Base-by-base conservation (phyloP, 1,140 invertebrate species). In the Zaprionus ornatus region DNA sequence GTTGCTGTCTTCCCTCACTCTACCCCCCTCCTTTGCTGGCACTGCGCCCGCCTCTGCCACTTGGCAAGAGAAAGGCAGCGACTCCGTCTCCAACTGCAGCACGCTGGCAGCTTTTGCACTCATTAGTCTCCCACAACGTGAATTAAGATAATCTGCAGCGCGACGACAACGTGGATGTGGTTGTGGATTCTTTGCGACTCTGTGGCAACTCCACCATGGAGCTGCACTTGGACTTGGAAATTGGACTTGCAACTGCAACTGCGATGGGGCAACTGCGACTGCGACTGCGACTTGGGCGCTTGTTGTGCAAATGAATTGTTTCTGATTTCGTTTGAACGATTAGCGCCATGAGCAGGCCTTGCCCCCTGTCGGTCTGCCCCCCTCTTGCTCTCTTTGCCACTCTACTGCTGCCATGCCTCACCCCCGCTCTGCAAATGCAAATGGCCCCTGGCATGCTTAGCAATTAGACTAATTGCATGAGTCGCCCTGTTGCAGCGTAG, bases 61-160 rank as follows among this genome's bases (percentile, higher is more conserved):
- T 29, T 32, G 29, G 19, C 52, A 27, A 82, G 82, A 86, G 82
- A 86, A 86, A 86, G 83, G 83, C 80, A 60, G 79, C 73, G 60
- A 45, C n/a, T 27, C n/a, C 19, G n/a, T 48, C 45, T 48, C 17
- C 19, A 10, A 19, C n/a, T 65, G 77, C 61, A 42, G 66, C 56
- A 73, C 74, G 67, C 68, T 72, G 67, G 56, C 74, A 61, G 76
- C 48, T 83, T 86, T 87, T 91, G 90, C 86, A 91, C 90, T 91
- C 90, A 91, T 91, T 91, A 91, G 90, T 91, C 90, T 91, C 90
- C 90, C 90, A 91, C 90, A 91, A 91, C 90, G 90, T 91, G 90
- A 91, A 91, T 91, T 91, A 91, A 91, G 90, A 91, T 91, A 91
- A 91, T 91, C 90, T 91, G 65, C 40, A 35, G 59, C 52, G 69